Evolutionary conservation across 2,797 vertebrate species (phyloP).

Genomic region (Antrozous pallidus): DNA sequence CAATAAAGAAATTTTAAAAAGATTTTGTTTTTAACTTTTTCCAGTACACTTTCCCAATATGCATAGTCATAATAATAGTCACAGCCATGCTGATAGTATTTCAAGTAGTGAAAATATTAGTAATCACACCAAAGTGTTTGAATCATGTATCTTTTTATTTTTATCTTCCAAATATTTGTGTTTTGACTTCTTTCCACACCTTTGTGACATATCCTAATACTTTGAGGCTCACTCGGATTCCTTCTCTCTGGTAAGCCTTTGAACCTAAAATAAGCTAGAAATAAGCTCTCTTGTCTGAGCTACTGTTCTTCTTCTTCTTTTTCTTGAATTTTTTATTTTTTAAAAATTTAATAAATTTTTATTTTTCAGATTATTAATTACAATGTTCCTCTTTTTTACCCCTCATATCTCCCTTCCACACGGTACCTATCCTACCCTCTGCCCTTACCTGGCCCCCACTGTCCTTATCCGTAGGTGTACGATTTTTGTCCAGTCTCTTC

Average conservation of each 20-base stretch:
- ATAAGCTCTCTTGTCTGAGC: background rate
- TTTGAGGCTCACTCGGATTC: background rate
- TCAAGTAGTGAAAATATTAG: background rate
- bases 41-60: too few relatives aligned
- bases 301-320: fast-evolving
- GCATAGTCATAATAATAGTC: fast-evolving
- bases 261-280: background rate
- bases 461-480: too few relatives aligned
- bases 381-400: too few relatives aligned
- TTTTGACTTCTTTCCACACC: background rate
- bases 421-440: too few relatives aligned
- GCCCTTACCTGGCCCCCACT: too few relatives aligned
- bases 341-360: too few relatives aligned
- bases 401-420: too few relatives aligned
- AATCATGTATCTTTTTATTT: background rate
- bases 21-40: background rate
- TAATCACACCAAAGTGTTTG: background rate
- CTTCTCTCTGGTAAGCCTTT: background rate
- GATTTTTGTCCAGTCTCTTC: too few relatives aligned
- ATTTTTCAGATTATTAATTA: too few relatives aligned
- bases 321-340: too few relatives aligned
- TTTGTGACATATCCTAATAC: too few relatives aligned
- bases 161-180: background rate
- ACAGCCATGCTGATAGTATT: fast-evolving
- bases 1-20: too few relatives aligned